Evolutionary conservation across 2,888 invertebrate species (phyloP).

Genomic region (Chymomyza fuscimana): DNA sequence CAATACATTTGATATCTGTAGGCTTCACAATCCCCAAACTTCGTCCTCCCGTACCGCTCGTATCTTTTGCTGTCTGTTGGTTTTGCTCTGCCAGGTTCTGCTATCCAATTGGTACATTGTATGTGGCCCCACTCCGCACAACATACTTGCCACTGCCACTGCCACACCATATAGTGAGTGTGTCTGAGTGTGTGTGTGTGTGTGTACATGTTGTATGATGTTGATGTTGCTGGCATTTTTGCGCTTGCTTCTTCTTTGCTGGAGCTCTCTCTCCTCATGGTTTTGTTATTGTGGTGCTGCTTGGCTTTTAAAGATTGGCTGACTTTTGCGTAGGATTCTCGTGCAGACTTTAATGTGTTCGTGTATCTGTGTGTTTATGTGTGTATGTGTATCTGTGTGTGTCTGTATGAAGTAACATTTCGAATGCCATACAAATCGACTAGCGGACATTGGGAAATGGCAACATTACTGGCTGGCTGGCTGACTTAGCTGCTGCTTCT

Average conservation of each 20-base stretch:
- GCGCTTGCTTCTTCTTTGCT: conserved; percentile 24
- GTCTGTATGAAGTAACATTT: conserved; percentile 58
- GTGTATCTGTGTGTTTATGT: neutral
- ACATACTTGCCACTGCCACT: neutral
- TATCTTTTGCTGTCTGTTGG: neutral
- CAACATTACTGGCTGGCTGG: conserved; percentile 27
- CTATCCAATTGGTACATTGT: conserved; percentile 73
- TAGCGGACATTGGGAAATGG: conserved; percentile 66
- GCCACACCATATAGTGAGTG: conserved; percentile 5
- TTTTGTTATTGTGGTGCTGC: neutral
- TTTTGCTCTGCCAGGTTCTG: conserved; percentile 33
- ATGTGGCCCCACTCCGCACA: conserved; percentile 16
- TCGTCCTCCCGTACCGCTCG: conserved; percentile 16
- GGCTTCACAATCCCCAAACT: conserved; percentile 42
- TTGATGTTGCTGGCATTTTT: conserved; percentile 18
- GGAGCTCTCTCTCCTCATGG: neutral
- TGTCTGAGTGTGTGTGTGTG: conserved; percentile 2
- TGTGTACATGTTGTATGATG: conserved; percentile 6
- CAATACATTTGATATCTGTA: conserved; percentile 72
- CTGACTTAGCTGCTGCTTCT: conserved; percentile 11
- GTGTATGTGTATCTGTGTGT: neutral
- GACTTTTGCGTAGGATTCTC: conserved; percentile 72
- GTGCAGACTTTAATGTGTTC: conserved; percentile 67
- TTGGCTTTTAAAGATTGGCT: conserved; percentile 56
- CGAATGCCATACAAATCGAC: conserved; percentile 73